A percentile compares a stretch with the other conserved stretches of the same genome.
These are phyloP conservation scores for Rhea pennata DNA, from an alignment of 2,113 vertebrate genomes.

Conservation along the genomic window DNA sequence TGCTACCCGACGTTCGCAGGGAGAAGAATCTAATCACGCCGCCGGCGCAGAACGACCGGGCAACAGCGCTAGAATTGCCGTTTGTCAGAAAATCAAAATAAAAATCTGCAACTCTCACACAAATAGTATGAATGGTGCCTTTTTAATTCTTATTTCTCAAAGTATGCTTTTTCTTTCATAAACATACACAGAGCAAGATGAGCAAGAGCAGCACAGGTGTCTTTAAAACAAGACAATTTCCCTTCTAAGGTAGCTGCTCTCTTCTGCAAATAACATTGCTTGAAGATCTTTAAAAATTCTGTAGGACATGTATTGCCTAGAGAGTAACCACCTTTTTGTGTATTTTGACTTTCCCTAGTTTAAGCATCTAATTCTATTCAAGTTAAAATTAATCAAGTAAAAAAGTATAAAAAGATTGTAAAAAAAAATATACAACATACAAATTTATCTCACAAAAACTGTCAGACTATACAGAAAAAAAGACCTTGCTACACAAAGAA, in stretches of 20 bases:
- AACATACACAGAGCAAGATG: not conserved
- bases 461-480: not conserved
- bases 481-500: not conserved
- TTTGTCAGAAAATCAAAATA: not conserved
- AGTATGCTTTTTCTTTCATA: not conserved
- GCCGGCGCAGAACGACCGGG: not conserved
- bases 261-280: not conserved
- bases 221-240: conserved; percentile 1
- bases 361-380: not conserved
- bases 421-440: not conserved
- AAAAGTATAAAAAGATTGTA: conserved; percentile 16
- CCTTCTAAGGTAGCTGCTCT: accelerated
- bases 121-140: not conserved
- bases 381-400: not conserved
- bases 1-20: too few relatives aligned
- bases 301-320: accelerated
- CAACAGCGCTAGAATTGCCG: not conserved
- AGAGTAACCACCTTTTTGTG: not conserved
- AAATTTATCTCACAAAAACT: not conserved
- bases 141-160: conserved; percentile 47
- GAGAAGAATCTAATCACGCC: too few relatives aligned
- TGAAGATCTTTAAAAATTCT: not conserved
- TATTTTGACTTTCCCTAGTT: not conserved
- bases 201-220: not conserved
- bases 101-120: accelerated